A percentile compares a stretch with the other conserved stretches of the same genome.
phyloP scores from a whole-genome alignment of 2,888 invertebrate genomes.

The Xestoiulus laeticollis region DNA sequence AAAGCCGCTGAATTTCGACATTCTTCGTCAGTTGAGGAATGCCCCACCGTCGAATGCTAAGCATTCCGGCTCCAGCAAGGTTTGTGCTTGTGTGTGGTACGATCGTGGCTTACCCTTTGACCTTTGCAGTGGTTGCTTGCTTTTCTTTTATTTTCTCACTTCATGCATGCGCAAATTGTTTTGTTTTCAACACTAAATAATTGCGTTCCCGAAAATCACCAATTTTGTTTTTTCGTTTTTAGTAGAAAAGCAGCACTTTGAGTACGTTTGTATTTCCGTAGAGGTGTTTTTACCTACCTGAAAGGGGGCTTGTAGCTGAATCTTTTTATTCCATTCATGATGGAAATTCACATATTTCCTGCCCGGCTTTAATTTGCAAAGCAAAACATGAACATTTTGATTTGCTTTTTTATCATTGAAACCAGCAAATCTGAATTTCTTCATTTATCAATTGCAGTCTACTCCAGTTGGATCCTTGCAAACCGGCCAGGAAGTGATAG shows the following conservation, averaged over 20 bases:
- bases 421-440: not conserved
- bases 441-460: conserved; percentile 72
- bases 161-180: not conserved
- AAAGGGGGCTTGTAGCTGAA: not conserved
- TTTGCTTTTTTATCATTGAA: too few species aligned
- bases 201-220: too few species aligned
- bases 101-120: not conserved
- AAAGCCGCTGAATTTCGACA: conserved; percentile 80
- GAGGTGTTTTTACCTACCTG: not conserved
- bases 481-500: conserved; percentile 89
- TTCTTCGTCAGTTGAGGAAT: conserved; percentile 82
- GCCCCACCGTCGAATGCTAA: conserved; percentile 86
- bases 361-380: not conserved
- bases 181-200: not conserved
- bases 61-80: conserved; percentile 88
- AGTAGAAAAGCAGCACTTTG: not conserved
- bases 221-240: not conserved
- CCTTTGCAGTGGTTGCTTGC: not conserved
- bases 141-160: not conserved
- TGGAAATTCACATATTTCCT: not conserved
- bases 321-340: conserved; percentile 17
- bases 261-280: not conserved
- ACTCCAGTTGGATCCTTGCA: conserved; percentile 92
- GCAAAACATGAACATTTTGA: too few species aligned
- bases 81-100: conserved; percentile 61